Base-by-base conservation (phyloP, 2,888 invertebrate genomes). In the Drosophila cyrtoloma region DNA sequence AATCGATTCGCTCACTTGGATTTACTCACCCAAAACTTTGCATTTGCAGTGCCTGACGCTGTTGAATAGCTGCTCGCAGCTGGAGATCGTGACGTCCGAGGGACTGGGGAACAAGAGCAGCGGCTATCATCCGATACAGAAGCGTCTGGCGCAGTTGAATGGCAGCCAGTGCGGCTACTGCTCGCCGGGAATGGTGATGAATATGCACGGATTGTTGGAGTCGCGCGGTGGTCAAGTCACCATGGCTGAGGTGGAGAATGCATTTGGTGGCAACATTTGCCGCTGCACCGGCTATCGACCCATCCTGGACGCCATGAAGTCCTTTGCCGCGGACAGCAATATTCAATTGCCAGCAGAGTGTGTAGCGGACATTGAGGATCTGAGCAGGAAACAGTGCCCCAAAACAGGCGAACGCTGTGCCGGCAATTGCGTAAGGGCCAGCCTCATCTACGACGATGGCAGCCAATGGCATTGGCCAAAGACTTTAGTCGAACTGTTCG, bases 271-370 rank as follows among this genome's bases (percentile, higher is more conserved):
- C 44, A 97, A 97, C 79, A 95, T 97, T 33, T 97, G 97, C 81
- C 94, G 97, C 60, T 97, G 97, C 86, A 97, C 97, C 0, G 97
- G 97, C 0, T 97, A 97, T 89, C 94, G 97, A 16, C 95, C 97
- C 1, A 97, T 97, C 75, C 94, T 96, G 57, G 97, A 97, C 89
- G 95, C 97, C 5, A 96, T 97, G 92, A 97, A 97, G 92, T 95
- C 96, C 3, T 95, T 96, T 81, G 96, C 96, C 0, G 93, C 91
- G 1, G 96, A 96, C 79, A 95, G 95, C 6, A 94, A 95, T 10
- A 93, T 94, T 59, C 86, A 92, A 14, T 62, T 93, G 14, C 90
- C 89, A 0, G 47, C 92, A 1, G 93, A 94, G 83, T 93, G 95
- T 42, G 86, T 91, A 0, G 96, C 93, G 0, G 96, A 93, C 61